Conservation (phyloP, 2,888 invertebrate species). For the Monoplex corrugatus region DNA sequence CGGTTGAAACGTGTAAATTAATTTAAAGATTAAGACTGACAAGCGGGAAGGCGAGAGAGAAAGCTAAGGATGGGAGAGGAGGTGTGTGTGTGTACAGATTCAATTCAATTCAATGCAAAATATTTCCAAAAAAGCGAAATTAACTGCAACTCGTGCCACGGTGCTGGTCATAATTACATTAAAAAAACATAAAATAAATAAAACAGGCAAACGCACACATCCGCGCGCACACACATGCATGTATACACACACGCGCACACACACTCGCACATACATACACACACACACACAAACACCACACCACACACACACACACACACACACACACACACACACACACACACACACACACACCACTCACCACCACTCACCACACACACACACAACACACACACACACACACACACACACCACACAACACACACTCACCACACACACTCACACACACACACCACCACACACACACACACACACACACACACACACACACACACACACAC, state of each 20-base stretch:
- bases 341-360: neutral
- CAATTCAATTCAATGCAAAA: too few relatives aligned
- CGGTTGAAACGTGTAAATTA: too few relatives aligned
- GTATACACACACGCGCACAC: neutral
- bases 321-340: neutral
- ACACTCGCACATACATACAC: neutral
- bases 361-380: neutral
- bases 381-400: constrained; percentile 13
- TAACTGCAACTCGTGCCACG: too few relatives aligned
- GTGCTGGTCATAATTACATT: too few relatives aligned
- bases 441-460: neutral
- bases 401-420: neutral
- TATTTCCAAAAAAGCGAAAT: too few relatives aligned
- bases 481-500: constrained; percentile 26
- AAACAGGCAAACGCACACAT: neutral
- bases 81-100: too few relatives aligned
- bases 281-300: neutral
- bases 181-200: too few relatives aligned
- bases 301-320: neutral
- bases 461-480: neutral
- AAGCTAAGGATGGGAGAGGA: too few relatives aligned
- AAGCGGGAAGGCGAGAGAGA: too few relatives aligned
- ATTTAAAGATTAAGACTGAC: too few relatives aligned
- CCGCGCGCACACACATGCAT: neutral
- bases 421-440: neutral